Base-by-base conservation (phyloP, 1,140 invertebrate species). In the Ceratoteleas bidentatus region DNA sequence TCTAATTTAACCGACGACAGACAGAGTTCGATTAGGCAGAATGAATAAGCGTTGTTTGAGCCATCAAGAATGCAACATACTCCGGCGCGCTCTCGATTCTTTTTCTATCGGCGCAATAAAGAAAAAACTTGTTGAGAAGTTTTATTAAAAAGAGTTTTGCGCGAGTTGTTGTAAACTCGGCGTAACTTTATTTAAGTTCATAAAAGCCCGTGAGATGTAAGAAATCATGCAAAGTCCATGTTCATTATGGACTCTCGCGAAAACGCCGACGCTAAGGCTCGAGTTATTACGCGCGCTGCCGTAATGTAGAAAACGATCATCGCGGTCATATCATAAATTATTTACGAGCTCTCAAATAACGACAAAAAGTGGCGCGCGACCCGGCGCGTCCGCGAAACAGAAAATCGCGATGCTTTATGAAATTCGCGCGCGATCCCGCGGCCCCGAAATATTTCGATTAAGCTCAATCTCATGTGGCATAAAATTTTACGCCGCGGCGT, bases 201-300 rank as follows among this genome's bases (percentile, higher is more conserved):
- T 83, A 74, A 79, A 77, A 77, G 74, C 65, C 66, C 58, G 72
- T 45, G 75, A 79, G 75, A 83, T 75, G 72, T 75, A 78, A 83
- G 72, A 77, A 83, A 83, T 78, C 75, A 83, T 83, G 75, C 75
- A 75, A 83, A 83, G 74, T 78, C 81, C 74, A 74, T 74, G 73
- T 77, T 82, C 80, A 74, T 82, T 83, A 79, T 79, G 61, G 69
- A 79, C 81, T 76, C 74, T 81, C 60, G 70, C 38, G 45, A 61
- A 64, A 74, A 65, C 33, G 43, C 33, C 34, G 10, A 32, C 24
- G 54, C 61, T 65, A 75, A 77, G 34, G 69, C 36, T 36, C 11
- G 53, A 75, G 74, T 78, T 78, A 83, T 83, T 78, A 77, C 65
- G 69, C 45, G 57, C 40, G 40, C 32, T 50, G 33, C 68, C 50